Conservation (phyloP, 1,140 invertebrate genomes). For the Brachionus rotundiformis region DNA sequence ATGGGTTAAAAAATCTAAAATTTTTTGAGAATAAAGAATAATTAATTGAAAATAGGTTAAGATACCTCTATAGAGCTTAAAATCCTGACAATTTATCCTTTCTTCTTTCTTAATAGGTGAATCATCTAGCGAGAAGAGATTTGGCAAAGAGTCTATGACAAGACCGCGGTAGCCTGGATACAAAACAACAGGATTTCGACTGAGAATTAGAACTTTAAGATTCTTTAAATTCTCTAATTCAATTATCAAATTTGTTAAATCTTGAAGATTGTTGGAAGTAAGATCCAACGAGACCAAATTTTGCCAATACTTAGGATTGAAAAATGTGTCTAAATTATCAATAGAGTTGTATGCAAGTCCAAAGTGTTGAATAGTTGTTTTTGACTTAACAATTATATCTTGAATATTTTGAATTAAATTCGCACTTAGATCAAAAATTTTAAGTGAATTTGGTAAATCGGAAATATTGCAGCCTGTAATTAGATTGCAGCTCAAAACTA, state of each 20-base stretch:
- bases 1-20: background rate
- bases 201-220: slow-evolving; percentile 21
- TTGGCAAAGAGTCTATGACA: background rate
- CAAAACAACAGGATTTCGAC: slow-evolving; percentile 29
- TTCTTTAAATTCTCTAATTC: slow-evolving; percentile 32
- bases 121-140: slow-evolving; percentile 40
- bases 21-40: background rate
- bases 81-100: slow-evolving; percentile 44
- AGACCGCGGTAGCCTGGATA: slow-evolving; percentile 37
- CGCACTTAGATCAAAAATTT: slow-evolving; percentile 38
- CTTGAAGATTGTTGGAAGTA: background rate
- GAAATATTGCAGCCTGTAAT: slow-evolving; percentile 7
- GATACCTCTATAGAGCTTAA: slow-evolving; percentile 1
- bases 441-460: slow-evolving; percentile 17
- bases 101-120: slow-evolving; percentile 39
- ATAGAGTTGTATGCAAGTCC: slow-evolving; percentile 12
- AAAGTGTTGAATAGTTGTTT: slow-evolving; percentile 33
- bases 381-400: background rate
- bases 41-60: background rate
- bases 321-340: slow-evolving; percentile 4
- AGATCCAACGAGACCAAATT: slow-evolving; percentile 30
- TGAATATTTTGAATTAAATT: slow-evolving; percentile 25
- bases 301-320: slow-evolving; percentile 28
- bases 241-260: slow-evolving; percentile 12
- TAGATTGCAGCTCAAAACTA: slow-evolving; percentile 30